Evolutionary conservation across 2,888 invertebrate species (phyloP), one percentile per base, ranked within the genome.

Genomic region (Podotricha telesiphe): DNA sequence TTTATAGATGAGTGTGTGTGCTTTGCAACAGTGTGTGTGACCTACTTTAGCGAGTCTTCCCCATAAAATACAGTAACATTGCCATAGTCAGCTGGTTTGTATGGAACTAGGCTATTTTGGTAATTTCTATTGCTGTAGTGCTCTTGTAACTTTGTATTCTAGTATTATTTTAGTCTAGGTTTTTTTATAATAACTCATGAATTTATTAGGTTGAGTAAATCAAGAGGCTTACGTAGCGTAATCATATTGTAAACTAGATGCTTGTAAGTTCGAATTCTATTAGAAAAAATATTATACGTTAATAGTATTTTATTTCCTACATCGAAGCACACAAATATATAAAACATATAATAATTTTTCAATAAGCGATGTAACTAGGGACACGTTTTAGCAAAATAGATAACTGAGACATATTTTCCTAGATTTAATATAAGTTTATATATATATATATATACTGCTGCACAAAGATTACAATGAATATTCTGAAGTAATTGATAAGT

Each of bases 1-100:
- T 58, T 53, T 59, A 59, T 28, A 69, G 68, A 61, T 68, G 75
- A 75, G 78, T 77, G 79, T 79, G 81, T 79, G 7, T 34, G 4
- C 0, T 76, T 17, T 69, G 65, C 65, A 20, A 8, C 19, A 77
- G 88, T 89, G 84, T 86, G 89, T 74, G 88, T 89, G 89, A 78
- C 89, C 90, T 86, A 88, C 28, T 63, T 69, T 59, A 48, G 42
- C 20, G 47, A 65, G 65, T 63, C 65, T 72, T 68, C 62, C 50
- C 61, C 51, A 68, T 68, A 70, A 65, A 70, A 62, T 63, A 65
- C 50, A 65, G 50, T 34, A 50, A 22, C 37, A 68, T 58, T 65
- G 56, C 68, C 28, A 65, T 59, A 65, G 65, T 34, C 67, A 58
- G 70, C 65, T 50, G 50, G 62, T 65, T 37, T 67, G 55, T 69